Evolutionary conservation across 2,113 vertebrate species (phyloP).

Genomic region (Aptenodytes forsteri): DNA sequence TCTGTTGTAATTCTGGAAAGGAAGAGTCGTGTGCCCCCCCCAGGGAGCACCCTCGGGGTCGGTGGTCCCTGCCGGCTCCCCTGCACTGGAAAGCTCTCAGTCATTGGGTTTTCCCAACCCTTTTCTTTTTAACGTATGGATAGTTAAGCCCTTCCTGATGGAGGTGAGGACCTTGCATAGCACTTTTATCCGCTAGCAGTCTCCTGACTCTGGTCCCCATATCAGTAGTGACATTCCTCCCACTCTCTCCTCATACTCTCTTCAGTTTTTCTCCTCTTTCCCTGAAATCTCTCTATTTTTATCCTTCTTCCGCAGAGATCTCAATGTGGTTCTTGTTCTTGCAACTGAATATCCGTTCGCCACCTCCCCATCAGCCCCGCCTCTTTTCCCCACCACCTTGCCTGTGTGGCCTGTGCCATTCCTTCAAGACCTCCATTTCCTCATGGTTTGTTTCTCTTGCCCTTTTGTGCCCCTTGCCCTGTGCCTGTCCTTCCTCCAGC

Average conservation of each 20-base stretch:
- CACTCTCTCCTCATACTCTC: background rate
- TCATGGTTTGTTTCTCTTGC: background rate
- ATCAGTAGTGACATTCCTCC: accelerated
- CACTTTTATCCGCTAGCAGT: background rate
- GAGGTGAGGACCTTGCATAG: background rate
- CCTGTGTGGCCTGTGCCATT: background rate
- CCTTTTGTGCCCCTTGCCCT: background rate
- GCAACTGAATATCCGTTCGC: background rate
- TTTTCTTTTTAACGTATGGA: background rate
- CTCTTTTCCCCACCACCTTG: background rate
- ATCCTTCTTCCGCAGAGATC: background rate
- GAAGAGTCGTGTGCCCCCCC: background rate
- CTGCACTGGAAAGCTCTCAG: background rate
- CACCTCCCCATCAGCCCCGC: background rate
- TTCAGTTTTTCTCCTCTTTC: background rate
- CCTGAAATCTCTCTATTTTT: background rate
- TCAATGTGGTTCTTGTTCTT: background rate
- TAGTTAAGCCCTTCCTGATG: background rate
- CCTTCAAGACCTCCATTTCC: background rate
- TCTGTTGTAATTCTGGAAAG: background rate
- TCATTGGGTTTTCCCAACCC: background rate
- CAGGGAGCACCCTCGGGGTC: accelerated
- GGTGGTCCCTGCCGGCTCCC: background rate
- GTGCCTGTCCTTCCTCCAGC: accelerated
- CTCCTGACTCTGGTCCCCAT: background rate